phyloP scores from a whole-genome alignment of 2,113 vertebrate species.

The Haliaeetus leucogaster region DNA sequence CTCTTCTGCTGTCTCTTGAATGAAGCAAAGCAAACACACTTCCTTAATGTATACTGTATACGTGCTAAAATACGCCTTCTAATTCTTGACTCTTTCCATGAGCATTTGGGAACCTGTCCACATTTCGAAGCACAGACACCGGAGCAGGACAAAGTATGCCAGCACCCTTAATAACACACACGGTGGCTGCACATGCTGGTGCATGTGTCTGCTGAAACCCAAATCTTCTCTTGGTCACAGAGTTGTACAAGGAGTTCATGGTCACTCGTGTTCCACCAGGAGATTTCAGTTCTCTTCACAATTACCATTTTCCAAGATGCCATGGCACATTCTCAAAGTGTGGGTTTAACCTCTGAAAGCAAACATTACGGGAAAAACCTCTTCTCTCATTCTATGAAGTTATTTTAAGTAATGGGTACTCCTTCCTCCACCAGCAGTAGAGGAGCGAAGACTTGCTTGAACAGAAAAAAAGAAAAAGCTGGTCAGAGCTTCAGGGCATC shows the following conservation, averaged over 20 bases:
- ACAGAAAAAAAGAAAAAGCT: not conserved
- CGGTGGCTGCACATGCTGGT: rapidly evolving
- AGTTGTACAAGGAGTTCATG: not conserved
- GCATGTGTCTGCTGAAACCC: not conserved
- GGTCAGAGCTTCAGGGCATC: not conserved
- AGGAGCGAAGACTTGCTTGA: not conserved
- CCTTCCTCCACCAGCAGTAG: not conserved
- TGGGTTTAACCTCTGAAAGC: not conserved
- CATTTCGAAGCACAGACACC: rapidly evolving
- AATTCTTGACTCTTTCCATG: not conserved
- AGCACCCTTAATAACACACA: not conserved
- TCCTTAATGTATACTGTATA: not conserved
- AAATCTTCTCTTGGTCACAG: not conserved
- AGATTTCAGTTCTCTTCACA: not conserved
- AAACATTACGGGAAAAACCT: not conserved
- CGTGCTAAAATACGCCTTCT: not conserved
- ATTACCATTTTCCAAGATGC: not conserved
- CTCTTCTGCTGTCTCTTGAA: not conserved
- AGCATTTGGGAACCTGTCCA: not conserved
- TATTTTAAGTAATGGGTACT: not conserved
- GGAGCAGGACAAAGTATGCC: not conserved
- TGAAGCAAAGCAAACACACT: not conserved
- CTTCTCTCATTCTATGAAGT: not conserved
- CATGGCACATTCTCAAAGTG: not conserved
- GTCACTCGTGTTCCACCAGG: not conserved